Base-by-base conservation (phyloP, 53 echinoderm and acorn worm species). In the Crossaster papposus region DNA sequence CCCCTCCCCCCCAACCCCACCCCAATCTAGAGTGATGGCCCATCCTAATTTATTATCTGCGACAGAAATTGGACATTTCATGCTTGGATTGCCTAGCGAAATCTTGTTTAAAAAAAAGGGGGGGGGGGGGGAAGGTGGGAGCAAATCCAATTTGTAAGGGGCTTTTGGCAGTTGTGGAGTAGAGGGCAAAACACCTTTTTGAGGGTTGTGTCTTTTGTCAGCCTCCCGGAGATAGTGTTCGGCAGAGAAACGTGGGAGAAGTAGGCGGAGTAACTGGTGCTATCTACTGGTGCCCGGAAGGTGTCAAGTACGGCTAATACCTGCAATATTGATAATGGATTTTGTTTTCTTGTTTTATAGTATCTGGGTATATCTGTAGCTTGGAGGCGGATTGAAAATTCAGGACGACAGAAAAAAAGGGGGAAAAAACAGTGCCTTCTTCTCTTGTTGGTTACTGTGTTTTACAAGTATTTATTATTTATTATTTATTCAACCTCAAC, bases 101-200 rank as follows among this genome's bases (percentile, higher is more conserved):
- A 85, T 85, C 85, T 54, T 54, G 85, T 72, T 30, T 31, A 72
- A 83, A 81, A 81, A 64, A n/a, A n/a, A n/a, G n/a, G n/a, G n/a
- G 53, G 53, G 53, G 7, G 53, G 53, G 53, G 53, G 13, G 53
- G 8, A 52, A 83, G 54, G 85, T 73, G 85, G 54, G 73, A 53
- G 85, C 85, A 85, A 83, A 83, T 83, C 83, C 83, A 83, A 83
- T 83, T 83, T 83, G 83, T 29, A n/a, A n/a, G n/a, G 30, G 83
- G 83, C 70, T 38, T 68, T 83, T 83, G 36, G 70, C 83, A 83
- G 31, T 38, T n/a, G 51, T 38, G 51, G 83, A 83, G 70, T 83
- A 44, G 50, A 70, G 83, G 70, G 71, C 50, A 35, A 70, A 70
- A 85, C 71, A 85, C 85, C 71, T 72, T 72, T 73, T 72, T n/a